Percentiles rank a stretch among this genome's conserved stretches.
Conservation (phyloP, 2,888 invertebrate species). For the Rambutsinella grinnellia region DNA sequence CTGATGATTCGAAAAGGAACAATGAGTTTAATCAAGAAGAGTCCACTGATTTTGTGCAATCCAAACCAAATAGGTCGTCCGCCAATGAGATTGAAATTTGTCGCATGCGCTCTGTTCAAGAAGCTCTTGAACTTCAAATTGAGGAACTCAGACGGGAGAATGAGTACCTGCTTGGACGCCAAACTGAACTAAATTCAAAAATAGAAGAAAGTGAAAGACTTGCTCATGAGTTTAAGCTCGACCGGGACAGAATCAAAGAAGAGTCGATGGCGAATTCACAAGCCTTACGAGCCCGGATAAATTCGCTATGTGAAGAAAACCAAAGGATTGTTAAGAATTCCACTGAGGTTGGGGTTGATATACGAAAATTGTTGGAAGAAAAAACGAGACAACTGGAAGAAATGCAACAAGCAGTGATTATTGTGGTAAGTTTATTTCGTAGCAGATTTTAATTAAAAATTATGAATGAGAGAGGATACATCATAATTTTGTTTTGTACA, state of each 20-base stretch:
- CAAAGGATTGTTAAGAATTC: slow-evolving; percentile 53
- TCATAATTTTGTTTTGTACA: slow-evolving; percentile 7
- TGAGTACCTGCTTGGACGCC: slow-evolving; percentile 46
- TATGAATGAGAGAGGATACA: no score
- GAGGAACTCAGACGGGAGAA: slow-evolving; percentile 60
- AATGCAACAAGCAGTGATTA: slow-evolving; percentile 62
- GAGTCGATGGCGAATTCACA: slow-evolving; percentile 50
- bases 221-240: slow-evolving; percentile 58
- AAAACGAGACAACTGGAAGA: slow-evolving; percentile 57
- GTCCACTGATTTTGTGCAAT: no score
- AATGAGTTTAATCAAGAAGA: no score
- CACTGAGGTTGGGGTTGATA: slow-evolving; percentile 50
- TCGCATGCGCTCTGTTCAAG: slow-evolving; percentile 48
- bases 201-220: slow-evolving; percentile 60
- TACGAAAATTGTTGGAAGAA: slow-evolving; percentile 48
- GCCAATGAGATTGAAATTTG: no score
- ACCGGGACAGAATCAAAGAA: slow-evolving; percentile 58
- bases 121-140: slow-evolving; percentile 56
- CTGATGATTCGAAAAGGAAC: no score
- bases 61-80: no score
- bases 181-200: slow-evolving; percentile 56
- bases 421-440: slow-evolving; percentile 55
- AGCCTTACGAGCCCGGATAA: slow-evolving; percentile 50
- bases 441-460: slow-evolving; percentile 1
- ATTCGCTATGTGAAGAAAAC: slow-evolving; percentile 59